Base-by-base conservation (phyloP, 2,113 vertebrate genomes). In the Crotalus tigris region DNA sequence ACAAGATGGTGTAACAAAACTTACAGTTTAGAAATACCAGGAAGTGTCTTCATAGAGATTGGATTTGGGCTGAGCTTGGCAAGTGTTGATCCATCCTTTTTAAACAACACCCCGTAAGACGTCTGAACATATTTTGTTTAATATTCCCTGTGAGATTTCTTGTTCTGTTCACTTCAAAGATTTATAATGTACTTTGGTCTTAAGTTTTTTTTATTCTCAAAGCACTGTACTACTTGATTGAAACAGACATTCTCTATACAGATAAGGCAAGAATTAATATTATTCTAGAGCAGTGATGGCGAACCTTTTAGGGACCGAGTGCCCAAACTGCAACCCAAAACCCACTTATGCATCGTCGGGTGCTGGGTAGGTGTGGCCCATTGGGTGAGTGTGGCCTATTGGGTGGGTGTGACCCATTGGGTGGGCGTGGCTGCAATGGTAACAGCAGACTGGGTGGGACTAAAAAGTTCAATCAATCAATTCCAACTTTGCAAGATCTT, bases 51-150 rank as follows among this genome's bases (percentile, higher is more conserved):
- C 64, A 26, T 7, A 57, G 21, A 91, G 21, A 57, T 24, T 91
- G 6, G 53, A 29, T 39, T 3, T 51, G 44, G 46, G 9, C 57
- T 87, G 46, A 49, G 6, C 29, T 51, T 21, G 58, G 29, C 58
- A 88, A 24, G 58, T 54, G 12, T 88, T 88, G 58, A 87, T 21
- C 49, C 7, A 88, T 92, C 49, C 59, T 86, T 69, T 86, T 44
- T 92, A 53, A 92, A 91, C 75, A 94, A 93, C 39, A 92, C 44
- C 58, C 90, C 19, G 87, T 69, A 44, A 90, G 92, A 90, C 11
- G 33, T 90, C 9, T 8, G 64, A 91, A 44, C 21, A 94, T 93
- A 93, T 87, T 85, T 94, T 53, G 33, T 93, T 64, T 61, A 86
- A 13, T 87, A 29, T 93, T 51, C 33, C 69, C 33, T 39, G 69